These are phyloP conservation scores for Dioctria linearis DNA, from an alignment of 2,888 invertebrate genomes.

Conservation along the genomic window DNA sequence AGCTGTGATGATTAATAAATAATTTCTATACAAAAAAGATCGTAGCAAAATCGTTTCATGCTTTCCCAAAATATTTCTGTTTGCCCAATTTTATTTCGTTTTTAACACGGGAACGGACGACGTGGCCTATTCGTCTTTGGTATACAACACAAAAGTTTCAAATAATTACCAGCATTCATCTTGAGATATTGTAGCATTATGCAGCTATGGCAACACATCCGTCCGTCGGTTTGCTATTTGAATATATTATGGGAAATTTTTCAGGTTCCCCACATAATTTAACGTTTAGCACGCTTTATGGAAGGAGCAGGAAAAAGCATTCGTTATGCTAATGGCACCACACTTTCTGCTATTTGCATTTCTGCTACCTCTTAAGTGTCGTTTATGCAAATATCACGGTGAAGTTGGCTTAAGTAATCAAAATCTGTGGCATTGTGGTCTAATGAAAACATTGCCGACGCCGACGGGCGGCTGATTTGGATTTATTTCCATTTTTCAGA, in stretches of 20 bases:
- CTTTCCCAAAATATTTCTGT: too few relatives aligned
- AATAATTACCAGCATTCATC: too few relatives aligned
- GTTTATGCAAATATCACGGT: constrained; percentile 36
- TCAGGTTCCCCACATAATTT: constrained; percentile 14
- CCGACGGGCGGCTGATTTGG: constrained; percentile 19
- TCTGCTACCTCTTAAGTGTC: constrained; percentile 48
- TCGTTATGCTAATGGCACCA: constrained; percentile 36
- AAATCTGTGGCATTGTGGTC: constrained; percentile 14
- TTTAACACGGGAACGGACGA: too few relatives aligned
- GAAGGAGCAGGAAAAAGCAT: background rate
- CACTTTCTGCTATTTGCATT: constrained; percentile 44
- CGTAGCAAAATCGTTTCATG: too few relatives aligned
- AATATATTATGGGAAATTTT: constrained; percentile 12
- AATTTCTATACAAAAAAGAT: too few relatives aligned
- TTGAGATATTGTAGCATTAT: too few relatives aligned
- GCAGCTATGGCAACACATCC: background rate
- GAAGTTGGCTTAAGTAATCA: constrained; percentile 33
- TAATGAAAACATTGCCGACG: constrained; percentile 33
- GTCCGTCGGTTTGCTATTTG: background rate
- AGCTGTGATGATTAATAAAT: too few relatives aligned
- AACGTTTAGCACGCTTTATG: constrained; percentile 27
- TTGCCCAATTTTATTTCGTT: too few relatives aligned
- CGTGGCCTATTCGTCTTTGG: too few relatives aligned
- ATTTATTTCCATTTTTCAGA: background rate
- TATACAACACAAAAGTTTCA: too few relatives aligned